phyloP scores from a whole-genome alignment of 2,113 vertebrate genomes.

The Odocoileus virginianus region DNA sequence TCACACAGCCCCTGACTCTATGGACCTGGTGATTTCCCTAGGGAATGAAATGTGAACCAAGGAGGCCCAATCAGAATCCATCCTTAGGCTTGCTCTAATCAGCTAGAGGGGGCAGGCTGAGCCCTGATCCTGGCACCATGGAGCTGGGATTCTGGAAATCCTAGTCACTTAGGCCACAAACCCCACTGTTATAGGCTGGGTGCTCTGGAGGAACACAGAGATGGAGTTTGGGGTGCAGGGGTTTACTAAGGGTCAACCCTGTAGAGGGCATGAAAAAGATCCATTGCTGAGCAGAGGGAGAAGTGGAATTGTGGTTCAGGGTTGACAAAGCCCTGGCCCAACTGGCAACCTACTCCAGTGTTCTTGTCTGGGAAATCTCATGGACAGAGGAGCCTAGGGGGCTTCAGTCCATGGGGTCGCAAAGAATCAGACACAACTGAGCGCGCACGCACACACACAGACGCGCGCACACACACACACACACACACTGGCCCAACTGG shows the following conservation, averaged over 20 bases:
- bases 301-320: neutral
- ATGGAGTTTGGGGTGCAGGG: neutral
- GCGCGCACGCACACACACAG: rapidly evolving
- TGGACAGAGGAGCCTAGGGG: neutral
- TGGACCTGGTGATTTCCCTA: neutral
- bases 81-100: neutral
- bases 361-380: neutral
- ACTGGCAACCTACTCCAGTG: neutral
- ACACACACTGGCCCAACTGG: neutral
- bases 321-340: neutral
- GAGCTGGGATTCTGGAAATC: neutral
- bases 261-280: neutral
- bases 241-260: neutral
- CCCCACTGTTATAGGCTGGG: neutral
- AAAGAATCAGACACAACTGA: neutral
- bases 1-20: neutral
- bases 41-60: neutral
- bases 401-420: neutral
- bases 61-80: neutral
- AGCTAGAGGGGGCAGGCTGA: neutral
- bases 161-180: neutral
- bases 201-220: neutral
- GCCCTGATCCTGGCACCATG: no score
- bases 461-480: rapidly evolving
- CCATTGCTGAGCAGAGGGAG: neutral